phyloP scores from a whole-genome alignment of 2,888 invertebrate species.

The Yponomeuta malinellus region DNA sequence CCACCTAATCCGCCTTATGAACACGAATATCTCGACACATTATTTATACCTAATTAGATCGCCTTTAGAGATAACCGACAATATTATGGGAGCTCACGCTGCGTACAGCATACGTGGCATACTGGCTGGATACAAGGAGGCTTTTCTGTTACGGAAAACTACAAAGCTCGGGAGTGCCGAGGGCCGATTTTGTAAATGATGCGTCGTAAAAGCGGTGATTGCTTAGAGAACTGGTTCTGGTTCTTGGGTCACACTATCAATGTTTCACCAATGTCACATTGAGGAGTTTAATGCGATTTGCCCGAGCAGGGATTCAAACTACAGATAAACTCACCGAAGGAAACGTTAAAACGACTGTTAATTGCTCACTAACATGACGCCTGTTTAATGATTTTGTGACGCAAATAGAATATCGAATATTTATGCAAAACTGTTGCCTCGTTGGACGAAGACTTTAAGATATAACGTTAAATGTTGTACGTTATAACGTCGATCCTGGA shows the following conservation, averaged over 20 bases:
- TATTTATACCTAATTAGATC: constrained; percentile 23
- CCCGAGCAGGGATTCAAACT: constrained; percentile 11
- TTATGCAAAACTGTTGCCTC: constrained; percentile 5
- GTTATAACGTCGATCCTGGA: neutral
- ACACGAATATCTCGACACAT: constrained; percentile 28
- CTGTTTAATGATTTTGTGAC: constrained; percentile 6
- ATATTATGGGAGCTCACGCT: neutral
- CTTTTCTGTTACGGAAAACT: constrained; percentile 30
- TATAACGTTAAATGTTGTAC: neutral
- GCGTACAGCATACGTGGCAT: constrained; percentile 1
- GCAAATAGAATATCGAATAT: constrained; percentile 6
- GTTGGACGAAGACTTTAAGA: neutral
- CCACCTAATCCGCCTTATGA: constrained; percentile 29
- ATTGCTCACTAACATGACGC: constrained; percentile 9
- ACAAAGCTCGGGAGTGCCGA: constrained; percentile 25
- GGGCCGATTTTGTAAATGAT: constrained; percentile 38
- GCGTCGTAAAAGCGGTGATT: constrained; percentile 40
- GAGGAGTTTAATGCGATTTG: constrained; percentile 22
- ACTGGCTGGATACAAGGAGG: constrained; percentile 24
- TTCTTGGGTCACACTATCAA: constrained; percentile 44
- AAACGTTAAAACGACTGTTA: constrained; percentile 10
- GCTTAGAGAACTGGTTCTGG: constrained; percentile 46
- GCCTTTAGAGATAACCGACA: constrained; percentile 12
- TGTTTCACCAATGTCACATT: constrained; percentile 45
- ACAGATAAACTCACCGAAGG: neutral